phyloP scores from a whole-genome alignment of 2,113 vertebrate species.

The Puntigrus tetrazona region DNA sequence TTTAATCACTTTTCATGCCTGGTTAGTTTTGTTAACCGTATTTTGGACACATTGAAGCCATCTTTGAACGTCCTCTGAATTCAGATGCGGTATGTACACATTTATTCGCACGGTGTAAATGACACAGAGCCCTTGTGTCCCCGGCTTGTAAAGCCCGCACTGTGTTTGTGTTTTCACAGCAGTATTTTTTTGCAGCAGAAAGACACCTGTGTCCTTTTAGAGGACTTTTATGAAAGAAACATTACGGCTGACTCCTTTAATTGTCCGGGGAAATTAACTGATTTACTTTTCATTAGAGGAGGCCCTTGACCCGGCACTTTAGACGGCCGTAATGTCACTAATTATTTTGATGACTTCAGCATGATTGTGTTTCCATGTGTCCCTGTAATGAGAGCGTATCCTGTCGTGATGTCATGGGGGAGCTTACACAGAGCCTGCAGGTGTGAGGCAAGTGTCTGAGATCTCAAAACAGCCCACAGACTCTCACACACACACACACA shows the following conservation, averaged over 20 bases:
- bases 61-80: not conserved
- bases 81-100: not conserved
- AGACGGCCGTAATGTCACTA: constrained; percentile 27
- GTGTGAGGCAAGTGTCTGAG: constrained; percentile 27
- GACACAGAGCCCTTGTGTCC: not conserved
- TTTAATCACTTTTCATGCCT: not conserved
- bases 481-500: not conserved
- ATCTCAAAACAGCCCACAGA: not conserved
- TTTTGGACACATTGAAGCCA: not conserved
- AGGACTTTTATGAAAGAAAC: constrained; percentile 37
- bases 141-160: not conserved
- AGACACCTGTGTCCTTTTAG: constrained; percentile 41
- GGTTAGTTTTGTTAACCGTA: not conserved
- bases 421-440: constrained; percentile 39
- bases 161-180: constrained; percentile 31
- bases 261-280: constrained; percentile 27
- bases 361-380: constrained; percentile 42
- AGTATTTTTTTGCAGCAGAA: constrained; percentile 3
- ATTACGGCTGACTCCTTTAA: constrained; percentile 26
- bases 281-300: constrained; percentile 41
- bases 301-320: not conserved
- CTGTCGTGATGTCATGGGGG: constrained; percentile 43
- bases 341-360: constrained; percentile 47
- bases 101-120: not conserved
- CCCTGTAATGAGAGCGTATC: constrained; percentile 13